Base-by-base conservation (phyloP, 2,113 vertebrate genomes). In the Rattus rattus region DNA sequence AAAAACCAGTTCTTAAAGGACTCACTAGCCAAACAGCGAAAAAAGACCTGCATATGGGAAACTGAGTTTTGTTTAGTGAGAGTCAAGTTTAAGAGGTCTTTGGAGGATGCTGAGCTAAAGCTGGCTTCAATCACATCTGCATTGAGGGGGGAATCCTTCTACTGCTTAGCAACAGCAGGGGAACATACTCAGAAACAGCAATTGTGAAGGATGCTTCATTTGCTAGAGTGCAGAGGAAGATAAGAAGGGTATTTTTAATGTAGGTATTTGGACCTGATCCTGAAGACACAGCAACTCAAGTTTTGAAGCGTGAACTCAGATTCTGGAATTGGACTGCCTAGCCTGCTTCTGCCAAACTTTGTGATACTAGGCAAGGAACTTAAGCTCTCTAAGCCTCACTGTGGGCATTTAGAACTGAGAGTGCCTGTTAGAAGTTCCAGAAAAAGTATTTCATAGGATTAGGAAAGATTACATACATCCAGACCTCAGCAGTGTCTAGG, bases 121-220 rank as follows among this genome's bases (percentile, higher is more conserved):
- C 43, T 69, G 54, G 43, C 39, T 70, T 39, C 39, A 69, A 28
- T 92, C 54, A 95, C 36, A 89, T 89, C 30, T 70, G 56, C 30
- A 96, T 13, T 20, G 76, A 95, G 20, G 26, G 28, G 30, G n/a
- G 88, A 43, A 95, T 92, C 54, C n/a, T 91, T 94, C 95, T 22
- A 91, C 72, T 16, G 20, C 73, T 91, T 91, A 75, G 47, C 81
- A 83, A 90, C n/a, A 79, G 77, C 73, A 95, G 85, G 52, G 92
- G 28, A 67, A 81, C 65, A 69, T 76, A 12, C 52, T 52, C 47
- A 39, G 95, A 79, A 93, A 47, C 86, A 95, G 80, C 36, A 95
- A 77, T 92, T 87, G 59, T 92, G 65, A 95, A 93, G 56, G n/a
- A 49, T 92, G 36, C 77, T 90, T 95, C 9, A 30, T 81, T 88